These are phyloP conservation scores for Engystomops pustulosus DNA, from an alignment of 2,113 vertebrate species.

Conservation along the genomic window DNA sequence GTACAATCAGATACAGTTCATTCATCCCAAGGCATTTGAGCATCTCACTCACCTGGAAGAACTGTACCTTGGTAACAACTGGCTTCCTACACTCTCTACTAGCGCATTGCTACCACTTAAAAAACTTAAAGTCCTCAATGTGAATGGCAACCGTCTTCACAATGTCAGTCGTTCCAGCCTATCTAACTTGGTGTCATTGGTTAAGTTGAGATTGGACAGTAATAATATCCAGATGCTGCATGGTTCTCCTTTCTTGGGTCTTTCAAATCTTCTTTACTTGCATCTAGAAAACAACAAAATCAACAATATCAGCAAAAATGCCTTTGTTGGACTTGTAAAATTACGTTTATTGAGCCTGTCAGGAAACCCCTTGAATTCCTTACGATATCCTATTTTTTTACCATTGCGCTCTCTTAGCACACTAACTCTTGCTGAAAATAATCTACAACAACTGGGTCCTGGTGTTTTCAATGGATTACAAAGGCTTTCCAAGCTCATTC, in stretches of 20 bases:
- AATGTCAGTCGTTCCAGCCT: slow-evolving; percentile 80
- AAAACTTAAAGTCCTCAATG: slow-evolving; percentile 85
- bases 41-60: slow-evolving; percentile 85
- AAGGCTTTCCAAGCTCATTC: slow-evolving; percentile 81
- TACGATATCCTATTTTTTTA: slow-evolving; percentile 80
- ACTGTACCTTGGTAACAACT: slow-evolving; percentile 93
- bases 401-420: slow-evolving; percentile 82
- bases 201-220: slow-evolving; percentile 89
- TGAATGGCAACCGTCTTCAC: slow-evolving; percentile 85
- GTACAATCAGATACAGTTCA: slow-evolving; percentile 86
- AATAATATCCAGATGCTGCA: slow-evolving; percentile 82
- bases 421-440: slow-evolving; percentile 86
- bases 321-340: slow-evolving; percentile 82
- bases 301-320: slow-evolving; percentile 83
- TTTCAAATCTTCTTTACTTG: slow-evolving; percentile 85
- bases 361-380: slow-evolving; percentile 83
- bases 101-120: slow-evolving; percentile 82
- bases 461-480: slow-evolving; percentile 86
- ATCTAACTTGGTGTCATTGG: slow-evolving; percentile 77
- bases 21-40: slow-evolving; percentile 89
- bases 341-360: slow-evolving; percentile 91
- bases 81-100: slow-evolving; percentile 74
- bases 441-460: slow-evolving; percentile 78
- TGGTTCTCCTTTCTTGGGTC: slow-evolving; percentile 82
- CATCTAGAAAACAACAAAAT: slow-evolving; percentile 91